Percentiles rank a stretch among this genome's conserved stretches.
phyloP scores from a whole-genome alignment of 2,113 vertebrate species.

The Perccottus glenii region DNA sequence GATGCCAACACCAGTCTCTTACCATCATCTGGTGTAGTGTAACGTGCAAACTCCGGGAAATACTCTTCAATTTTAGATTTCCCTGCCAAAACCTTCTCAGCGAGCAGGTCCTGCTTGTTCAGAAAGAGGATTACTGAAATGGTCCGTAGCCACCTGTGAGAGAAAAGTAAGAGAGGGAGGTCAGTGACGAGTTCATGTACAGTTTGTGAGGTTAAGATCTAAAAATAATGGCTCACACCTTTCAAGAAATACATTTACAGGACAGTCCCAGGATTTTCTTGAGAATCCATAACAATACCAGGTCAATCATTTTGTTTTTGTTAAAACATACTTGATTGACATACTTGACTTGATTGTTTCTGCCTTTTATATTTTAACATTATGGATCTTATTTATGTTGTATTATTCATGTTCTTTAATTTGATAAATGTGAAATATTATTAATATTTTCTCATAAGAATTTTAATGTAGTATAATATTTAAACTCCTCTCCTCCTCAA shows the following conservation, averaged over 20 bases:
- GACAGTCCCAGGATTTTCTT: neutral
- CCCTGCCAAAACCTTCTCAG: slow-evolving; percentile 96
- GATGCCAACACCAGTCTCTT: slow-evolving; percentile 24
- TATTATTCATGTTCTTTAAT: too few relatives aligned
- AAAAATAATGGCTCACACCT: neutral
- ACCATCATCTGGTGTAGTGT: slow-evolving; percentile 99
- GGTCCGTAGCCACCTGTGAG: slow-evolving; percentile 95
- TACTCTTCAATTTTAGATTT: slow-evolving; percentile 99
- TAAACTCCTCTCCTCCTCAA: too few relatives aligned
- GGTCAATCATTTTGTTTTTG: too few relatives aligned
- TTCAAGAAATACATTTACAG: too few relatives aligned
- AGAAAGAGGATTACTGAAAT: slow-evolving; percentile 99
- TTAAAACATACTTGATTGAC: too few relatives aligned
- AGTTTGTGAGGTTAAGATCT: neutral
- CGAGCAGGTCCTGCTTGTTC: slow-evolving; percentile 98
- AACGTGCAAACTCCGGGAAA: slow-evolving; percentile 97
- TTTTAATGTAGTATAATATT: too few relatives aligned
- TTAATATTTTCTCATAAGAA: too few relatives aligned
- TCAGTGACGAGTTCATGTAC: slow-evolving; percentile 20
- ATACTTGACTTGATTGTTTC: too few relatives aligned
- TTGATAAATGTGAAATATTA: too few relatives aligned
- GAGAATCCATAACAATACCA: too few relatives aligned
- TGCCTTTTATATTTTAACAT: too few relatives aligned
- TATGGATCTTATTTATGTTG: too few relatives aligned
- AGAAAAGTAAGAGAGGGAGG: slow-evolving; percentile 2